phyloP scores from a whole-genome alignment of 2,113 vertebrate genomes.

The Parus major region DNA sequence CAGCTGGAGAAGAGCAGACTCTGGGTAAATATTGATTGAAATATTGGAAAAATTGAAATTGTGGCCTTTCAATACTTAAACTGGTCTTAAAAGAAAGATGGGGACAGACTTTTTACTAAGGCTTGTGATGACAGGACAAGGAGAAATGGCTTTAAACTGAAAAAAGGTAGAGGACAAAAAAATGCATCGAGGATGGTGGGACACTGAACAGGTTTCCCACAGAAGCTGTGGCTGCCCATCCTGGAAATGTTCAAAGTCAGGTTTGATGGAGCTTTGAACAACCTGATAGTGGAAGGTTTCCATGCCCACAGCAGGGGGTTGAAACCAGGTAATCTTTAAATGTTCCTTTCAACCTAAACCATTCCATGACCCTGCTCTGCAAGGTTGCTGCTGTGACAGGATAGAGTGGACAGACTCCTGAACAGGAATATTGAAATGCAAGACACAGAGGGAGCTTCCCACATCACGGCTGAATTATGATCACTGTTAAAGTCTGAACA shows the following conservation, averaged over 20 bases:
- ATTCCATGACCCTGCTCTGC: background rate
- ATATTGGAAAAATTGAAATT: too few species aligned
- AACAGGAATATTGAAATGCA: background rate
- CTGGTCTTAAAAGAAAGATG: background rate
- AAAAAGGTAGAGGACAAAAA: background rate
- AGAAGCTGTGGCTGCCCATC: background rate
- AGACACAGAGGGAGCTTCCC: background rate
- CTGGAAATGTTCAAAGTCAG: background rate
- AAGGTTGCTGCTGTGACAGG: background rate
- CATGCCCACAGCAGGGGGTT: background rate
- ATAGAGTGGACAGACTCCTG: background rate
- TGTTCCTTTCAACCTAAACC: background rate
- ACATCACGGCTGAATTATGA: background rate
- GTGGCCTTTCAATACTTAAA: background rate
- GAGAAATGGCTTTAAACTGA: background rate
- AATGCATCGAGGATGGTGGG: rapidly evolving
- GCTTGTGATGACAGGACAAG: background rate
- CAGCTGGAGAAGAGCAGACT: background rate
- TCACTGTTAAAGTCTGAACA: background rate
- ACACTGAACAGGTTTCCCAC: background rate
- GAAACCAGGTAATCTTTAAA: background rate
- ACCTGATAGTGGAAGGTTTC: background rate
- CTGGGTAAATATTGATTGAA: background rate
- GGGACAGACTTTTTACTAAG: background rate
- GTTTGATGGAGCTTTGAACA: background rate